Base-by-base conservation (phyloP, 2,888 invertebrate genomes). In the Apocheima hispidaria region DNA sequence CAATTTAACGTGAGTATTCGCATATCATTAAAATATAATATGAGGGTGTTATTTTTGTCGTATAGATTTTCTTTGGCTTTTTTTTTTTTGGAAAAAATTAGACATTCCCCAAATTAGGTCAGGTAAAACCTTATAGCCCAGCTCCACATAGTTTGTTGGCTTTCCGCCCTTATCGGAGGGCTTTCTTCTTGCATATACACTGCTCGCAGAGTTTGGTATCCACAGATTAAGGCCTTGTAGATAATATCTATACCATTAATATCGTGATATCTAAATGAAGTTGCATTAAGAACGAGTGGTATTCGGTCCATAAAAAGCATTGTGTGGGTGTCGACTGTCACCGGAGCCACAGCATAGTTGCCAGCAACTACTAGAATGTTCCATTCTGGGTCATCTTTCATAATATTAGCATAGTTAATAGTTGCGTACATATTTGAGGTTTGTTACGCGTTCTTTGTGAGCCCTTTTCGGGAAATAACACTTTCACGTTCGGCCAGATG, bases 301-400 rank as follows among this genome's bases (percentile, higher is more conserved):
- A 14, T 43, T 40, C 26, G 30, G 16, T 16, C 52, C 44, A 44
- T 44, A 26, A 33, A 26, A 21, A 23, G 21, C 14, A 23, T 36
- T 16, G 50, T 50, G 59, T 60, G 28, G 59, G 59, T 60, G 60
- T 63, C 54, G 43, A 57, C 57, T 61, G 48, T 43, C 58, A 44
- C 51, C 51, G 46, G 4, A 14, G 14, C 40, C 55, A 53, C 63
- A 44, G 58, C 49, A 38, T 41, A 52, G 43, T 38, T 26, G 55
- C 40, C 36, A 61, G 51, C 50, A 46, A 51, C n/a, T 21, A 18
- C 55, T 51, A 58, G 44, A 57, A 55, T 38, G 44, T 23, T 46
- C 30, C 41, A 44, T 64, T 66, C 53, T 60, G 57, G 59, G 70
- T 60, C 68, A 58, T 68, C 63, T 70, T 68, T 67, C 67, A 64